Evolutionary conservation across 1,140 invertebrate species (phyloP), one percentile per base, ranked within the genome.

Genomic region (Drosophila lacteicornis): DNA sequence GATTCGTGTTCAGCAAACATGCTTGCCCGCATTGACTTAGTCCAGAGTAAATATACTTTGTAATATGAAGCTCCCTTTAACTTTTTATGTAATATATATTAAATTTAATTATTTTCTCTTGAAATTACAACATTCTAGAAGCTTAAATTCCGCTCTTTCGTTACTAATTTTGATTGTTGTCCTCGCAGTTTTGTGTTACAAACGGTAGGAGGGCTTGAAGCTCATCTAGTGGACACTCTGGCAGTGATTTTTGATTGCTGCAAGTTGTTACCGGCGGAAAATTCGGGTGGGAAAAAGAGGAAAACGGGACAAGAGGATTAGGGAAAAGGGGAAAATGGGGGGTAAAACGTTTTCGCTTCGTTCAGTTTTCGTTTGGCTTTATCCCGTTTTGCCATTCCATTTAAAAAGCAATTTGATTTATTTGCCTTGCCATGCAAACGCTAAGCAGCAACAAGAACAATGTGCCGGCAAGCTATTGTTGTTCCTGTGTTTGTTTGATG

Each of bases 321-420:
- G 15, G 15, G 11, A 13, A 17, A 43, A 43, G 13, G 12, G 25
- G 6, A 33, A 9, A 43, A 40, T 25, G 30, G 33, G 33, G 33
- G 33, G 33, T 0, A 47, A 58, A 49, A 58, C 33, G 50, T 43
- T 58, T 73, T 69, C 45, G 45, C 38, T 69, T 70, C 40, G 27
- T 50, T 69, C 49, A 45, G 36, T 15, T 68, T 66, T 57, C 33
- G 62, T 36, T 57, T 71, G 43, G 40, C 12, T 50, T 71, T 58
- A 42, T 36, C 40, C 33, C 50, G 38, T 74, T 45, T 43, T 49
- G 68, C 46, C 55, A 60, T 36, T 74, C 51, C 77, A 73, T 73
- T 79, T 74, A 68, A 75, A 80, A 80, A 67, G 60, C 79, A 77
- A 82, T 73, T 81, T 81, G 66, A 81, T 83, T 79, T 75, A 83